Percentiles rank a stretch among this genome's conserved stretches.
phyloP scores from a whole-genome alignment of 2,797 vertebrate species.

The Meriones psammophilus region DNA sequence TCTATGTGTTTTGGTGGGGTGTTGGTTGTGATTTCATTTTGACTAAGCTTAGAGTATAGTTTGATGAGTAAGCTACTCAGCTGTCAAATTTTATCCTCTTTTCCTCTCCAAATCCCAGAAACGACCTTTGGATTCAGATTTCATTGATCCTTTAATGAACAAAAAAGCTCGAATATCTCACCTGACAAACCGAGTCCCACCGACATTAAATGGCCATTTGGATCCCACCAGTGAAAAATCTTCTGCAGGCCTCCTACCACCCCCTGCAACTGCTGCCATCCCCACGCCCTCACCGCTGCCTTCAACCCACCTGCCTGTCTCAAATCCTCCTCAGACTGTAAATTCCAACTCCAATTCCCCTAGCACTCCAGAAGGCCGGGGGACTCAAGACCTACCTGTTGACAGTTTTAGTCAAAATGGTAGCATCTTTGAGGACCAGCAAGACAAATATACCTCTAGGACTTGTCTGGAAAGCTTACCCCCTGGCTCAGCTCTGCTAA shows the following conservation, averaged over 20 bases:
- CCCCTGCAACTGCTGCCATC: slow-evolving; percentile 83
- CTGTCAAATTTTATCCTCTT: slow-evolving; percentile 33
- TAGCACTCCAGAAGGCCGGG: slow-evolving; percentile 93
- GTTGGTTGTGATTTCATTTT: background rate
- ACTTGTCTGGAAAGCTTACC: slow-evolving; percentile 82
- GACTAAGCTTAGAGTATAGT: slow-evolving; percentile 49
- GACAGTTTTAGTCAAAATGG: slow-evolving; percentile 88
- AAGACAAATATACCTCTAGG: slow-evolving; percentile 88
- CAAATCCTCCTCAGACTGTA: slow-evolving; percentile 90
- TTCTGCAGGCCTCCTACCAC: slow-evolving; percentile 82
- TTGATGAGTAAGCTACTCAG: background rate
- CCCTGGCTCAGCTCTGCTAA: slow-evolving; percentile 61
- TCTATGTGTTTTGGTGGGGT: background rate
- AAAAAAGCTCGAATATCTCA: slow-evolving; percentile 95
- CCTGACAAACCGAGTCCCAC: slow-evolving; percentile 90
- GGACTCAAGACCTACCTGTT: slow-evolving; percentile 93
- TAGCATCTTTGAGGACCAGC: slow-evolving; percentile 91
- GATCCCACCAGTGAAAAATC: slow-evolving; percentile 86
- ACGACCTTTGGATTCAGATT: slow-evolving; percentile 89
- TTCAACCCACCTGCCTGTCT: slow-evolving; percentile 81
- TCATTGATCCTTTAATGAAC: slow-evolving; percentile 92
- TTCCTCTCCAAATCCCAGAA: slow-evolving; percentile 88
- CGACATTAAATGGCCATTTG: slow-evolving; percentile 83
- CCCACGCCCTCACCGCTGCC: slow-evolving; percentile 85
- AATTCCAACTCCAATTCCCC: slow-evolving; percentile 94